phyloP scores from a whole-genome alignment of 2,797 vertebrate species.

The Diceros bicornis region DNA sequence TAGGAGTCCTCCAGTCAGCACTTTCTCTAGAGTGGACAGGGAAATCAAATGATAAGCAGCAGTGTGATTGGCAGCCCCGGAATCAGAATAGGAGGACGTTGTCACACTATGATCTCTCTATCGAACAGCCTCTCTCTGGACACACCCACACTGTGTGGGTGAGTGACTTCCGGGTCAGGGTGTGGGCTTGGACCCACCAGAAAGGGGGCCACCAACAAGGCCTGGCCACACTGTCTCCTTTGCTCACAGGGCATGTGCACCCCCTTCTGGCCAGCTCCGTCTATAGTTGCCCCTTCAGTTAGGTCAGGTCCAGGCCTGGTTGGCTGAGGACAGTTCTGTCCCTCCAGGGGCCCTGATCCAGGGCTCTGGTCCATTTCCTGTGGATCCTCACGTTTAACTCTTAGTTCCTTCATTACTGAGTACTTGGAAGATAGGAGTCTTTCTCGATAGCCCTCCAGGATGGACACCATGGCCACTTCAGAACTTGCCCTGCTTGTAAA shows the following conservation, averaged over 20 bases:
- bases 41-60: background rate
- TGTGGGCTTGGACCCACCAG: accelerated
- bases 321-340: background rate
- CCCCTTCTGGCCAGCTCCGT: background rate
- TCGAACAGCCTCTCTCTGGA: background rate
- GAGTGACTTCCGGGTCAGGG: no score
- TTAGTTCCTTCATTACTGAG: background rate
- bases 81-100: background rate
- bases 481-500: background rate
- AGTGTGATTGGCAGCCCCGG: background rate
- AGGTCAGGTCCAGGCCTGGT: background rate
- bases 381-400: background rate
- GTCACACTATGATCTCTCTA: background rate
- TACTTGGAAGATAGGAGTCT: background rate
- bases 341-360: background rate
- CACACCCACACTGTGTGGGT: background rate
- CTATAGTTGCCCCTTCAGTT: background rate
- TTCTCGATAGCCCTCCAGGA: background rate
- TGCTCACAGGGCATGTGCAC: accelerated
- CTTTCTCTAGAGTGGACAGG: background rate
- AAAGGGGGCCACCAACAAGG: background rate
- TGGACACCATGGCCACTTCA: background rate
- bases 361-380: background rate
- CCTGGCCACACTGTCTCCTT: no score
- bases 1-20: background rate